phyloP scores from a whole-genome alignment of 2,113 vertebrate genomes.

The Ahaetulla prasina region DNA sequence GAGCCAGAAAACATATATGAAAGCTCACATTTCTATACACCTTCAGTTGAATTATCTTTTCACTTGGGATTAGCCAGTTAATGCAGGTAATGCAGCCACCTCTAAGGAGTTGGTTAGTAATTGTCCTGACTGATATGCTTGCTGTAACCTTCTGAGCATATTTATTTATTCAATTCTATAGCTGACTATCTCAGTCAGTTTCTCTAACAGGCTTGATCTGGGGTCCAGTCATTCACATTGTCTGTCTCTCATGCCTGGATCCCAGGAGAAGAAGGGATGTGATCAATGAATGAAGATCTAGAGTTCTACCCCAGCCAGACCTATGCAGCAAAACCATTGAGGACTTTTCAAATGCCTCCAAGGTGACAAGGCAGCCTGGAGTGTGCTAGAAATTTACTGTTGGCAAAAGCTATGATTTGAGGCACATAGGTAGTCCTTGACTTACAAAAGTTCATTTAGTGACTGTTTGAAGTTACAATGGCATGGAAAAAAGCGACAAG shows the following conservation, averaged over 20 bases:
- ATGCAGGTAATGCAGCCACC: neutral
- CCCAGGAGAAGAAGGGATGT: neutral
- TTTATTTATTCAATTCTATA: neutral
- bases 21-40: neutral
- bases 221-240: no score
- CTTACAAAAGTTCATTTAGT: no score
- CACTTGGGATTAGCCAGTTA: neutral
- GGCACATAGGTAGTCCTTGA: no score
- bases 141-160: neutral
- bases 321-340: neutral
- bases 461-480: no score
- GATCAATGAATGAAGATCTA: no score
- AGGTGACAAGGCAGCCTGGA: neutral
- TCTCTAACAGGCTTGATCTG: no score
- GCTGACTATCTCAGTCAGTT: neutral
- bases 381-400: neutral
- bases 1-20: neutral
- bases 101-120: neutral
- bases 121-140: neutral
- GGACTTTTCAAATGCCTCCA: neutral
- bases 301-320: neutral
- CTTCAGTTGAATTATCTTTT: neutral
- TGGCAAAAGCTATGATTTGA: neutral
- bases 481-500: no score
- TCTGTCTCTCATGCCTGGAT: neutral